A percentile compares a stretch with the other conserved stretches of the same genome.
These are phyloP conservation scores for Spilarctia lutea DNA, from an alignment of 2,888 invertebrate genomes.

Conservation along the genomic window DNA sequence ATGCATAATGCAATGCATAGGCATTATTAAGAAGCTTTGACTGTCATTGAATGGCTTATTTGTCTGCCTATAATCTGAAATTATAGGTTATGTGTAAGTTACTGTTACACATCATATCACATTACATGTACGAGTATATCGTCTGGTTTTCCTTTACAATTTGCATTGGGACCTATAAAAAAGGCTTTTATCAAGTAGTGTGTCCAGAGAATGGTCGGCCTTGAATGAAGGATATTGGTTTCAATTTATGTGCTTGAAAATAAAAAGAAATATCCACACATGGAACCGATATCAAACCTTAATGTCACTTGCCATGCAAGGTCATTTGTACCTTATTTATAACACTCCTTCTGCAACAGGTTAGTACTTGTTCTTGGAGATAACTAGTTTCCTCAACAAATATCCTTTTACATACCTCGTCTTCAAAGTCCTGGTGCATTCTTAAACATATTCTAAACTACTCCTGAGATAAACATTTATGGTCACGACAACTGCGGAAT, in stretches of 20 bases:
- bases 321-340: not conserved
- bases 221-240: not conserved
- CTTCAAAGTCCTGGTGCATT: slow-evolving; percentile 2
- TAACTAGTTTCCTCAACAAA: not conserved
- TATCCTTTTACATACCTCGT: not conserved
- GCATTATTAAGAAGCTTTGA: too few species aligned
- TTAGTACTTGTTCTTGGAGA: not conserved
- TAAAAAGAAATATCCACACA: not conserved
- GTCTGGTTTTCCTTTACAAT: not conserved
- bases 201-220: not conserved
- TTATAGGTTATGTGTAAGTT: too few species aligned
- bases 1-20: too few species aligned
- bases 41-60: too few species aligned
- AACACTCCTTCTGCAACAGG: not conserved
- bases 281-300: not conserved
- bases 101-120: not conserved
- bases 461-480: slow-evolving; percentile 45
- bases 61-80: too few species aligned
- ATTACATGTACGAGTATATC: too few species aligned
- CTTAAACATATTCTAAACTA: slow-evolving; percentile 4
- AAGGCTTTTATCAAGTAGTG: not conserved
- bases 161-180: too few species aligned
- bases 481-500: slow-evolving; percentile 38
- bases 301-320: not conserved
- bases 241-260: not conserved